Evolutionary conservation across 2,888 invertebrate genomes (phyloP), one percentile per base, ranked within the genome.

Genomic region (Cheilosia variabilis): DNA sequence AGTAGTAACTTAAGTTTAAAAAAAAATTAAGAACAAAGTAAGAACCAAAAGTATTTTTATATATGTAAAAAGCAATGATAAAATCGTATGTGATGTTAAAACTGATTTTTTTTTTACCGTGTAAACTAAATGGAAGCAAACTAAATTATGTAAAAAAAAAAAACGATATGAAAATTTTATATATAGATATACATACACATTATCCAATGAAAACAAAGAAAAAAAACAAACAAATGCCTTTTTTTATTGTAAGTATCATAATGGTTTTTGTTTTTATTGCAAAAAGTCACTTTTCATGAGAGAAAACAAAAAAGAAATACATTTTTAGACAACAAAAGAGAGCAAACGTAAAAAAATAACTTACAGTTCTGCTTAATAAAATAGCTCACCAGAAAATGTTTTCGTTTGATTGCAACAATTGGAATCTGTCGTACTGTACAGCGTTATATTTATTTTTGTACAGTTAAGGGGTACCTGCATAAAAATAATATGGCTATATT

Each of bases 51-150:
- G 75, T 84, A 84, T 84, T 84, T 84, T 84, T 84, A 84, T 84
- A 84, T 80, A 84, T 80, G 80, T 84, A 84, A 80, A 79, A 84
- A 84, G 84, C 80, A 84, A 84, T 80, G 84, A 84, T 76, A 83
- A 79, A 84, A 80, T 84, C 80, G 84, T 75, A 84, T 84, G 84
- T 84, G 84, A 84, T 84, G 84, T 84, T 84, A 84, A 75, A 84
- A 84, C 84, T 75, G 69, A 84, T 84, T 84, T 84, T 83, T 83
- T 37, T 79, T 80, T 80, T 80, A 80, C 75, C 75, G 65, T 76
- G 71, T 80, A 58, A 80, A 84, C 63, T 80, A 73, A 73, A 84
- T 73, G 62, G 79, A 84, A 76, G 75, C 65, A 71, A 80, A 84
- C 84, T 76, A 66, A 69, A 84, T 84, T 75, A 80, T 80, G 57